A percentile compares a stretch with the other conserved stretches of the same genome.
phyloP scores from a whole-genome alignment of 1,140 invertebrate genomes.

The Glomeris maerens region DNA sequence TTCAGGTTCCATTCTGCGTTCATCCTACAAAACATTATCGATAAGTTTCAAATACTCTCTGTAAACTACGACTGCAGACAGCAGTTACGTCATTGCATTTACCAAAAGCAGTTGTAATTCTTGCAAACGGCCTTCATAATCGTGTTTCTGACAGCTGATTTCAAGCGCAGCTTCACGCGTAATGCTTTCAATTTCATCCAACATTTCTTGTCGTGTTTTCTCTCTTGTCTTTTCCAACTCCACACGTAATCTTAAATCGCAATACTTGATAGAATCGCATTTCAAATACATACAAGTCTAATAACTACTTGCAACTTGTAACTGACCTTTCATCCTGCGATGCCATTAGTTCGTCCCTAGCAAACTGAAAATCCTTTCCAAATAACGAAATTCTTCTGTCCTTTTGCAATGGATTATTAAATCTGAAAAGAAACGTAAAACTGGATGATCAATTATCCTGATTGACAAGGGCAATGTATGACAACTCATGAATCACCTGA shows the following conservation, averaged over 20 bases:
- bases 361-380: not conserved
- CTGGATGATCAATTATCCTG: too few species aligned
- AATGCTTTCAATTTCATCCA: conserved; percentile 1
- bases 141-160: not conserved
- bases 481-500: too few species aligned
- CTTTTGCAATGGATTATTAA: not conserved
- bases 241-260: not conserved
- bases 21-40: not conserved
- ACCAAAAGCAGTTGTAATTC: not conserved
- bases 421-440: too few species aligned
- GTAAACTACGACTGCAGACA: not conserved
- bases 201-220: not conserved
- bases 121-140: not conserved
- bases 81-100: too few species aligned
- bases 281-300: too few species aligned
- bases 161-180: not conserved
- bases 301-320: too few species aligned
- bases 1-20: not conserved
- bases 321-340: not conserved
- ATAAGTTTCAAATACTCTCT: not conserved
- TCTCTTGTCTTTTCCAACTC: not conserved
- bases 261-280: too few species aligned
- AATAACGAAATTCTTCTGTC: not conserved
- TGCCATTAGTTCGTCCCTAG: not conserved
- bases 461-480: too few species aligned